Evolutionary conservation across 2,113 vertebrate genomes (phyloP).

Genomic region (Oncorhynchus mykiss): DNA sequence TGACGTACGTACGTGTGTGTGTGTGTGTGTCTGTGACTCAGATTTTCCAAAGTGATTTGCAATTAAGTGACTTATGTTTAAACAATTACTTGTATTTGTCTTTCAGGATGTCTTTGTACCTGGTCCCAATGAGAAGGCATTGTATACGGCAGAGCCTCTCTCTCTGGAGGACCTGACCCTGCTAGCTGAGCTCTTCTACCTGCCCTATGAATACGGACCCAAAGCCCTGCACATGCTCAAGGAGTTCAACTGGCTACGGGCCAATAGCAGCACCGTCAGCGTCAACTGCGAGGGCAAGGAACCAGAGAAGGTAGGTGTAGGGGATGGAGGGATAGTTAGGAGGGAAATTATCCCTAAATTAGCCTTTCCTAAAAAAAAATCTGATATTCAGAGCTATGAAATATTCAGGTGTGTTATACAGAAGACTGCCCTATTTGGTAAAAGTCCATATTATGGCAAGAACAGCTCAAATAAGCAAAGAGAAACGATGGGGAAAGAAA

Average conservation of each 20-base stretch:
- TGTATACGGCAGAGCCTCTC: slow-evolving; percentile 84
- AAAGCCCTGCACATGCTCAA: slow-evolving; percentile 95
- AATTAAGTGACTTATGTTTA: background rate
- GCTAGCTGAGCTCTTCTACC: slow-evolving; percentile 94
- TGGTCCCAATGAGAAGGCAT: slow-evolving; percentile 86
- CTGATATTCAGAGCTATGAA: too few species aligned
- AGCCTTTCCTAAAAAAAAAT: too few species aligned
- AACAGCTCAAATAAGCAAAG: too few species aligned
- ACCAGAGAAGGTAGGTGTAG: slow-evolving; percentile 82
- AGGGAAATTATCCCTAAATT: too few species aligned
- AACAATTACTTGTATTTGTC: background rate
- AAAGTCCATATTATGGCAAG: too few species aligned
- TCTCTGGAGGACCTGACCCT: slow-evolving; percentile 90
- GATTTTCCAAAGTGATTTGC: too few species aligned
- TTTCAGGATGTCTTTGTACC: slow-evolving; percentile 89
- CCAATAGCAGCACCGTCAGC: slow-evolving; percentile 95
- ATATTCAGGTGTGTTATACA: too few species aligned
- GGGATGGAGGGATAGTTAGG: too few species aligned
- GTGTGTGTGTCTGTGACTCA: too few species aligned
- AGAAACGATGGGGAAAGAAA: too few species aligned
- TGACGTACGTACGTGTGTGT: too few species aligned
- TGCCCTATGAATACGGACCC: slow-evolving; percentile 96
- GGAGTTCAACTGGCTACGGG: slow-evolving; percentile 96
- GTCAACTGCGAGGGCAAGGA: slow-evolving; percentile 93
- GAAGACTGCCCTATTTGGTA: too few species aligned